Base-by-base conservation (phyloP, 2,888 invertebrate species). In the Icerya purchasi region DNA sequence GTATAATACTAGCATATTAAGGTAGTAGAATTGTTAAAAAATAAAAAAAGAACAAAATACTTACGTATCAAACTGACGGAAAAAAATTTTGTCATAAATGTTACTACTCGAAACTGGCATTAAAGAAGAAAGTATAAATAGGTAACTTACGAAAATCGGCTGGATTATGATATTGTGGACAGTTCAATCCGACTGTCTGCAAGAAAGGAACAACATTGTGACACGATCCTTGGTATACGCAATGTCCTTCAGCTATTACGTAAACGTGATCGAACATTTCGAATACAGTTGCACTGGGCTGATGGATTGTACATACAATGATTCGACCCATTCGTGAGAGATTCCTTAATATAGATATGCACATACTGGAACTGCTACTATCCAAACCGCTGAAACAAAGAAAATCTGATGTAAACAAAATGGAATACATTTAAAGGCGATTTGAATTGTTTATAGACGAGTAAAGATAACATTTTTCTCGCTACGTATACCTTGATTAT, bases 151-250 rank as follows among this genome's bases (percentile, higher is more conserved):
- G 72, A 68, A 76, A 79, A 69, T 79, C 79, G n/a, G 78, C 77
- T 2, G 79, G 78, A 66, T 79, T 79, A 69, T 79, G 78, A 67
- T 78, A 79, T 59, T 75, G 71, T 0, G 78, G 78, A 67, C 79
- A 79, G 21, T 73, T 69, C 49, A 78, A 70, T 5, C 73, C 74
- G 64, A 76, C 72, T 1, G 72, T 69, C 24, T 72, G 70, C 51
- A 78, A 70, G 67, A 75, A 78, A 5, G 77, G 75, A 23, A 79
- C 70, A 22, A 78, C 68, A 51, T 73, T 72, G 54, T 65, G 66
- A 3, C 74, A 71, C 10, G 73, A 71, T 18, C 79, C 79, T 61
- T 75, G 71, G 67, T 78, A 79, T 23, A 78, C 72, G 67, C 77
- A 77, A 62, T 73, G 72, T 1, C 79, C 79, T 61, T 73, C 74